A percentile compares a stretch with the other conserved stretches of the same genome.
These are phyloP conservation scores for Cervus canadensis DNA, from an alignment of 2,113 vertebrate genomes.

Conservation along the genomic window DNA sequence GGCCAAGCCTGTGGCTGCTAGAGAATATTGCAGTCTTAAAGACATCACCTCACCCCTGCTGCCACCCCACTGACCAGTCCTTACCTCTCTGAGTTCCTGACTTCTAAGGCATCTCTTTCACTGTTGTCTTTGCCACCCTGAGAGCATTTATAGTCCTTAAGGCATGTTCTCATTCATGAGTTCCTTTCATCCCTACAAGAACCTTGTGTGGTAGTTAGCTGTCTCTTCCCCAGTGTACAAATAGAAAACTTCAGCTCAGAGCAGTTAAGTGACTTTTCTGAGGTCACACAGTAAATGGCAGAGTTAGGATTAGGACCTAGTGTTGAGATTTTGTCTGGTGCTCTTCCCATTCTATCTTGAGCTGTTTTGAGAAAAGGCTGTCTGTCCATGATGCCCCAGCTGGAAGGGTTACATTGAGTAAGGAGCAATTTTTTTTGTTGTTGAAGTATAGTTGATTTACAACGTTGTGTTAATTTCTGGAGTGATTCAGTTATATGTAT, in stretches of 20 bases:
- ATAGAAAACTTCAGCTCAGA: neutral
- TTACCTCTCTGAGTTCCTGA: neutral
- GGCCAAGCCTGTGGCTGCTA: neutral
- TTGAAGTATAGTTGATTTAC: neutral
- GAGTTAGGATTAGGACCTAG: neutral
- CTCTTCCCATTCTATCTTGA: neutral
- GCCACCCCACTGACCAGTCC: neutral
- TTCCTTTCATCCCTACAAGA: neutral
- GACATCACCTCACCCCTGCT: neutral
- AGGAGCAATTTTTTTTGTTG: neutral
- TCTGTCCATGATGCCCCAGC: neutral
- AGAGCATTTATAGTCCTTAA: neutral
- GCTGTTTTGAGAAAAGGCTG: neutral
- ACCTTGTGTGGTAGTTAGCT: neutral
- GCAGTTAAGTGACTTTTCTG: neutral
- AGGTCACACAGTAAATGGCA: neutral
- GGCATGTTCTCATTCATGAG: neutral
- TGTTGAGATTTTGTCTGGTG: neutral
- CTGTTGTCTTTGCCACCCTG: neutral
- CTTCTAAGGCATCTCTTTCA: neutral
- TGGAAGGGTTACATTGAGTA: neutral
- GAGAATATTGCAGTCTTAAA: neutral
- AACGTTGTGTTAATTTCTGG: neutral
- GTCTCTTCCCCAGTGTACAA: neutral
- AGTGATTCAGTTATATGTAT: neutral